These are phyloP conservation scores for Chloropsis cyanopogon DNA, from an alignment of 2,113 vertebrate genomes.

Conservation along the genomic window DNA sequence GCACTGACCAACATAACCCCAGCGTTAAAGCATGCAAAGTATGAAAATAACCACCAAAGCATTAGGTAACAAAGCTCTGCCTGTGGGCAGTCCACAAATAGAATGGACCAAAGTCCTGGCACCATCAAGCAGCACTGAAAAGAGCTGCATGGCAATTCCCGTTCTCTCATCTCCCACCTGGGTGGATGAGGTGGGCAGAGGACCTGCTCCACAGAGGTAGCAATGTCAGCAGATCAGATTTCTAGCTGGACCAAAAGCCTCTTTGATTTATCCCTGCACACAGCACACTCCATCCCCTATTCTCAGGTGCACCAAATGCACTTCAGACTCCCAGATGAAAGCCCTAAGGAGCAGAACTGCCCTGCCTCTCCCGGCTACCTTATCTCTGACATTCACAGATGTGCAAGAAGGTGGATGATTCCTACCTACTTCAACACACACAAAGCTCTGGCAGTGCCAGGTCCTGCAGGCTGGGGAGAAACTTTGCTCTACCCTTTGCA, in stretches of 20 bases:
- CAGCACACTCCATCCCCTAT: not conserved
- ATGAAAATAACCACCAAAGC: not conserved
- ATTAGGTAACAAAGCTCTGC: not conserved
- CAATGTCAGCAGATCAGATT: not conserved
- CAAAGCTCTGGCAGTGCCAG: not conserved
- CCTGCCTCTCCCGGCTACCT: not conserved
- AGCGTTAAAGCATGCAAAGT: accelerated
- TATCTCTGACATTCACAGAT: not conserved
- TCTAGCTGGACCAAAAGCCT: not conserved
- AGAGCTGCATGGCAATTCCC: not conserved
- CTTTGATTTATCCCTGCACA: not conserved
- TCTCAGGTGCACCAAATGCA: not conserved
- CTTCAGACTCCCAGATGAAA: not conserved
- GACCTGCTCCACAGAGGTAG: not conserved
- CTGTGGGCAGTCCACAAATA: not conserved
- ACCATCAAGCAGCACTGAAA: not conserved
- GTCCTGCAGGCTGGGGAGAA: not conserved
- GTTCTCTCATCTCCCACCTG: not conserved
- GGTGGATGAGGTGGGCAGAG: not conserved
- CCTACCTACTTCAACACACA: not conserved
- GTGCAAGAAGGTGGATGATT: not conserved
- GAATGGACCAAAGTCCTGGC: not conserved
- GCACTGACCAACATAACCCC: not conserved
- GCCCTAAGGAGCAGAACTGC: not conserved
- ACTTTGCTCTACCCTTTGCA: not conserved